Percentiles rank a stretch among this genome's conserved stretches.
phyloP scores from a whole-genome alignment of 2,888 invertebrate species.

The Ephialtes manifestator region DNA sequence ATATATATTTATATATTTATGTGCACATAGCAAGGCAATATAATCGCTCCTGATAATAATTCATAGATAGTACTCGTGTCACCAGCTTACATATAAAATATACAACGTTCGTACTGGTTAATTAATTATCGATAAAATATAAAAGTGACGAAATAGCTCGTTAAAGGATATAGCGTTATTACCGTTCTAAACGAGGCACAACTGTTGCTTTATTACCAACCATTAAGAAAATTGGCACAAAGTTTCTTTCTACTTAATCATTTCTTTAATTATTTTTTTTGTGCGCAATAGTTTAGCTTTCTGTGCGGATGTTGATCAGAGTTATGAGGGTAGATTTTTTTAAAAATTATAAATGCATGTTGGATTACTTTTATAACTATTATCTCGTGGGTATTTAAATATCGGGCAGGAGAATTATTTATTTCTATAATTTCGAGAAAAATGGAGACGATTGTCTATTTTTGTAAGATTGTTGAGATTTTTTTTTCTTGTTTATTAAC shows the following conservation, averaged over 20 bases:
- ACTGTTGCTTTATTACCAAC: neutral
- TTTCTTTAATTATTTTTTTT: neutral
- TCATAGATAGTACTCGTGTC: slow-evolving; percentile 57
- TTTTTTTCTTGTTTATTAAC: too few relatives aligned
- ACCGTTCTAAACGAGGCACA: neutral
- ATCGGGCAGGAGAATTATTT: too few relatives aligned
- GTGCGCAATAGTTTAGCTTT: too few relatives aligned
- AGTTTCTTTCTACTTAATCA: neutral
- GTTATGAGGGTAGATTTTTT: too few relatives aligned
- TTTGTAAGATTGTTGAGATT: too few relatives aligned
- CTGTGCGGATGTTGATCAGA: too few relatives aligned
- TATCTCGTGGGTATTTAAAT: too few relatives aligned
- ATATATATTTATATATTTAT: neutral
- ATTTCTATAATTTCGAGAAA: too few relatives aligned
- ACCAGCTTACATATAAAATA: slow-evolving; percentile 16
- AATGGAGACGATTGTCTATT: too few relatives aligned
- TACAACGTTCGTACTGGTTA: slow-evolving; percentile 17
- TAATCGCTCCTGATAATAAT: slow-evolving; percentile 53
- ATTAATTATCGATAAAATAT: slow-evolving; percentile 44
- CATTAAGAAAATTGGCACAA: neutral
- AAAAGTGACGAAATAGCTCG: slow-evolving; percentile 47
- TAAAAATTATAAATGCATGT: too few relatives aligned
- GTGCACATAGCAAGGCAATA: slow-evolving; percentile 22
- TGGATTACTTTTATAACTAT: too few relatives aligned
- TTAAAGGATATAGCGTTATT: slow-evolving; percentile 18